phyloP scores from a whole-genome alignment of 2,797 vertebrate genomes.

The Carduelis carduelis region DNA sequence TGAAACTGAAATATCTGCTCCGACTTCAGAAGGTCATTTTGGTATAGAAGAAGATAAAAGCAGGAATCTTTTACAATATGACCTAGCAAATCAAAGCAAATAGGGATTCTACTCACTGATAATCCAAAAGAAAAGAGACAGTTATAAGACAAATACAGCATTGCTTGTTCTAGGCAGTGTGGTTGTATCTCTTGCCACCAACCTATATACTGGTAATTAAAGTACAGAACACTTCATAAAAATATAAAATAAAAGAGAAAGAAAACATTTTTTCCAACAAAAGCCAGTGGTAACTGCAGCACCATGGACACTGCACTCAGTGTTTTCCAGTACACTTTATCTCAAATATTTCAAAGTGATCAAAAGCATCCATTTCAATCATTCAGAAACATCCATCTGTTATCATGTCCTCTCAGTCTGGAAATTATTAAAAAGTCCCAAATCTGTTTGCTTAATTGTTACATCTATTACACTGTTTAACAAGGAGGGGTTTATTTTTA shows the following conservation, averaged over 20 bases:
- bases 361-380: neutral
- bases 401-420: neutral
- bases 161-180: neutral
- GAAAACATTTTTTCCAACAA: neutral
- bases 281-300: neutral
- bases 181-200: neutral
- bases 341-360: neutral
- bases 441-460: neutral
- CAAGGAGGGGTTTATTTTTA: neutral
- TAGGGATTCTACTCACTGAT: neutral
- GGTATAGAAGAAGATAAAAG: constrained; percentile 39
- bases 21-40: constrained; percentile 33
- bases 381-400: neutral
- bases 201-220: neutral
- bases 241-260: neutral
- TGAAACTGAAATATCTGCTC: constrained; percentile 45
- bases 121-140: neutral
- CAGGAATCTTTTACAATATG: constrained; percentile 16
- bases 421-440: neutral
- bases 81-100: constrained; percentile 25
- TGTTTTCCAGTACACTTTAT: neutral
- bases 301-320: neutral
- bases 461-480: neutral
- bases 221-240: neutral
- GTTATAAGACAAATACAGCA: neutral